These are phyloP conservation scores for Athalia circularis DNA, from an alignment of 2,888 invertebrate genomes.

Conservation along the genomic window DNA sequence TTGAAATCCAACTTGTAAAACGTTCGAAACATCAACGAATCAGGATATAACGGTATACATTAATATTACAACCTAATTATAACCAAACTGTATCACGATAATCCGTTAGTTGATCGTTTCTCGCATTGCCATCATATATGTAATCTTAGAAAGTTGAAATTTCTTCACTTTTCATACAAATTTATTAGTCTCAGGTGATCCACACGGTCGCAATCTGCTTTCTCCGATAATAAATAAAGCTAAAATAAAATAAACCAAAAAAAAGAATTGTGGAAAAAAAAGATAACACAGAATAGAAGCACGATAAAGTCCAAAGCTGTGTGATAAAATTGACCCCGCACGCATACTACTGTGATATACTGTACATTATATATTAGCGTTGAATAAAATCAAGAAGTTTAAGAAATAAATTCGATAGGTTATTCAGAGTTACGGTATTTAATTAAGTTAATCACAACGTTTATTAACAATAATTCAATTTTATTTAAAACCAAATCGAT, in stretches of 20 bases:
- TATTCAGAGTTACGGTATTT: no score
- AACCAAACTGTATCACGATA: background rate
- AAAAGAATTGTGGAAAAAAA: background rate
- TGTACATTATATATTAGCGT: no score
- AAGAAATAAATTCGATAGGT: no score
- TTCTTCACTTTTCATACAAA: background rate
- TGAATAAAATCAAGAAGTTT: no score
- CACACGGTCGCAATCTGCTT: background rate
- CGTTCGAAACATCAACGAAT: background rate
- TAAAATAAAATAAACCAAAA: background rate
- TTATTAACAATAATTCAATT: no score
- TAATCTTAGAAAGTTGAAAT: constrained; percentile 7
- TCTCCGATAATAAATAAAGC: constrained; percentile 8
- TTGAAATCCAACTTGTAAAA: background rate
- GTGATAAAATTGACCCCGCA: no score
- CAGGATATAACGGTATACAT: background rate
- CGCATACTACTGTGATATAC: no score
- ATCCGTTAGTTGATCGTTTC: background rate
- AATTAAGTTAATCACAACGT: no score
- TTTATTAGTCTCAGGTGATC: constrained; percentile 8
- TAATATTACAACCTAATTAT: background rate
- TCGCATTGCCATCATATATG: background rate
- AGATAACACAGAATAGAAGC: background rate
- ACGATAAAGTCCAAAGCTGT: no score
- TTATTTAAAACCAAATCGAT: no score